phyloP scores from a whole-genome alignment of 2,797 vertebrate species.

The Coreius guichenoti region DNA sequence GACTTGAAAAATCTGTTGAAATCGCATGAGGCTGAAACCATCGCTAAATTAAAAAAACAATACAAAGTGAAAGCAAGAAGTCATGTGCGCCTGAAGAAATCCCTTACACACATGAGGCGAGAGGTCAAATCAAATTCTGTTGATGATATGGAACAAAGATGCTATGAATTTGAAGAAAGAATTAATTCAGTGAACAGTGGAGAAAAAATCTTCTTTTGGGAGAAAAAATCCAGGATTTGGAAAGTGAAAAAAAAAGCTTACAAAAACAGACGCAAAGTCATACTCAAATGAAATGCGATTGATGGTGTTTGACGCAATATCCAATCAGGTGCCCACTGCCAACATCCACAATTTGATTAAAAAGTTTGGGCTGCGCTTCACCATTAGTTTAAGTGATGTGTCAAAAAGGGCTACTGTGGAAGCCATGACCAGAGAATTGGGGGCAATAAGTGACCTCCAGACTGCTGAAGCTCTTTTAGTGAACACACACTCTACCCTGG shows the following conservation, averaged over 20 bases:
- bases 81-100: not conserved
- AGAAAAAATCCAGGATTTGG: not conserved
- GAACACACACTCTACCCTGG: no score
- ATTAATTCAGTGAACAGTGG: not conserved
- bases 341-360: not conserved
- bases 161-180: not conserved
- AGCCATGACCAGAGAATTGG: conserved; percentile 30
- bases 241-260: not conserved
- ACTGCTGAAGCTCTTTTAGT: conserved; percentile 20
- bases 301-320: not conserved
- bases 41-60: conserved; percentile 11
- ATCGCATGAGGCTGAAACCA: not conserved
- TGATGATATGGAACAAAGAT: not conserved
- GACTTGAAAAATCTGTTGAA: not conserved
- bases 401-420: conserved; percentile 20
- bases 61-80: conserved; percentile 30
- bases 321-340: not conserved
- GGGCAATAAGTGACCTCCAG: conserved; percentile 30
- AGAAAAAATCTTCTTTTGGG: not conserved
- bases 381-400: conserved; percentile 15
- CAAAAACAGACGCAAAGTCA: not conserved
- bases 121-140: not conserved
- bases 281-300: not conserved
- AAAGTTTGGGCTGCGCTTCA: not conserved
- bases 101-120: not conserved